Conservation (phyloP, 2,888 invertebrate genomes). For the Sepiola atlantica region DNA sequence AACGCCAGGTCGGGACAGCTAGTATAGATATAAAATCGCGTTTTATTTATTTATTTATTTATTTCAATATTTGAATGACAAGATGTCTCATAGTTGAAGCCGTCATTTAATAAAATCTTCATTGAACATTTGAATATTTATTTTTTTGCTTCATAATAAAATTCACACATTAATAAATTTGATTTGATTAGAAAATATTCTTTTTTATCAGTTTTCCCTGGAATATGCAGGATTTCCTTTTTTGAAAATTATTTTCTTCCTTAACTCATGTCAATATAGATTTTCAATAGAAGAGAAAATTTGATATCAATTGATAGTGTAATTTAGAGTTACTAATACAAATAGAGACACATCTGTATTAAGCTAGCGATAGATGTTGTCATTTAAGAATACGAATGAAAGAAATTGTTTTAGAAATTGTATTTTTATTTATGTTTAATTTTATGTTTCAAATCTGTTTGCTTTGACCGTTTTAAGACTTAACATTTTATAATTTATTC, state of each 20-base stretch:
- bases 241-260: neutral
- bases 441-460: neutral
- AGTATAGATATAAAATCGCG: neutral
- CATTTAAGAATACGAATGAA: neutral
- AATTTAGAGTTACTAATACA: neutral
- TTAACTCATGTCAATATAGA: neutral
- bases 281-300: neutral
- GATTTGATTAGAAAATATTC: neutral
- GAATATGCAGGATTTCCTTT: neutral
- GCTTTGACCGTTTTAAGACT: neutral
- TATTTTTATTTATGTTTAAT: neutral
- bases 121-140: neutral
- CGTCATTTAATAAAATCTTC: neutral
- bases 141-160: neutral
- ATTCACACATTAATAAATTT: conserved; percentile 8
- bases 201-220: neutral
- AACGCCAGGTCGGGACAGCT: no score
- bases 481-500: neutral
- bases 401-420: neutral
- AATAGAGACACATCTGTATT: neutral
- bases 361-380: neutral
- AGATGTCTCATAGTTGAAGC: neutral
- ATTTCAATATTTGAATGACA: neutral
- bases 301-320: neutral
- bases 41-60: neutral